These are phyloP conservation scores for pig (Sus scrofa) DNA, from an alignment of 2,113 vertebrate species.

Conservation along the genomic window T2T-Sscrofa CM000820.6:100705501-100706000, in stretches of 20 bases:
- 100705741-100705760: not conserved
- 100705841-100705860: not conserved
- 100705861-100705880: not conserved
- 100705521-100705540: not conserved
- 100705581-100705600: too few relatives aligned
- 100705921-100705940: not conserved
- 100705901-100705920: not conserved
- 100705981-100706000: not conserved
- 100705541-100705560: too few relatives aligned
- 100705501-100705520: accelerated
- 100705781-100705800: not conserved
- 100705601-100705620: too few relatives aligned
- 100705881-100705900: not conserved
- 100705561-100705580: too few relatives aligned
- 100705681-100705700: not conserved
- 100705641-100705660: too few relatives aligned
- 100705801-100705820: not conserved
- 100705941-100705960: not conserved
- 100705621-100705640: too few relatives aligned
- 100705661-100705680: not conserved
- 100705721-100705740: not conserved
- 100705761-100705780: not conserved
- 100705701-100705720: constrained; percentile 7
- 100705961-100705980: not conserved
- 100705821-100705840: not conserved